Conservation (phyloP, 2,113 vertebrate species). For the Pachyramphus minor region DNA sequence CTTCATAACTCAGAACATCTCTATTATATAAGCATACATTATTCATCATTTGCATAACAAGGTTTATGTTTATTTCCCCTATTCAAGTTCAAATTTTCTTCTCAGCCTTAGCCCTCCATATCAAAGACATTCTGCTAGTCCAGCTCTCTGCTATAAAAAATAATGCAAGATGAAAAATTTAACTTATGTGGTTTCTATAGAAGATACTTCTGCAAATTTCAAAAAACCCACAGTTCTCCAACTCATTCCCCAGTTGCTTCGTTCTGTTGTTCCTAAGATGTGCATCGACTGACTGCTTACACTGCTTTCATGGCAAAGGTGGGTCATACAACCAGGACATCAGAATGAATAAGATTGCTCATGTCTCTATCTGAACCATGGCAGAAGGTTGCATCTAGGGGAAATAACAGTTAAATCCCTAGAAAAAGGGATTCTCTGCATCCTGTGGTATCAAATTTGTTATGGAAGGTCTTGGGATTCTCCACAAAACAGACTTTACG, state of each 20-base stretch:
- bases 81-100: not conserved
- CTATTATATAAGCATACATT: not conserved
- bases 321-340: not conserved
- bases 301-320: not conserved
- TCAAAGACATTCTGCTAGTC: not conserved
- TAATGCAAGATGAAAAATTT: not conserved
- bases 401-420: not conserved
- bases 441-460: not conserved
- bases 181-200: not conserved
- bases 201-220: not conserved
- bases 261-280: not conserved
- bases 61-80: not conserved
- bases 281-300: not conserved
- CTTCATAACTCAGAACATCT: not conserved
- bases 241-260: not conserved
- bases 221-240: fast-evolving
- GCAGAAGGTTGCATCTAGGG: not conserved
- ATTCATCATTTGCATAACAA: not conserved
- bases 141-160: not conserved
- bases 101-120: not conserved
- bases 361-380: not conserved
- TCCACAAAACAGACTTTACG: not conserved
- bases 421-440: not conserved
- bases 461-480: not conserved
- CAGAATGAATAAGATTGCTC: not conserved